phyloP scores from a whole-genome alignment of 64 coral and sea anemone genomes.

The Porites lutea region DNA sequence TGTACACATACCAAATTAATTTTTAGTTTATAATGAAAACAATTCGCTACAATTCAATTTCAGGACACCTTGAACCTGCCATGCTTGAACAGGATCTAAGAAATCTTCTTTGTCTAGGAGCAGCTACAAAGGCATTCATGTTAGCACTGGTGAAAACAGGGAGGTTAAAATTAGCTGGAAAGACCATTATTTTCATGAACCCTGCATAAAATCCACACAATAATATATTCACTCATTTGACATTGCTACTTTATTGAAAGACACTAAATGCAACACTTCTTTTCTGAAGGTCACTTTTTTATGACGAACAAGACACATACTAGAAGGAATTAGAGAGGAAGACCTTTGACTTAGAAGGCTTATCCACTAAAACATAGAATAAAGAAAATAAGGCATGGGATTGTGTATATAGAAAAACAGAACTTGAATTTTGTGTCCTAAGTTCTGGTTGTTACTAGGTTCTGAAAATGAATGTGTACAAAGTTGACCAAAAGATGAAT shows the following conservation, averaged over 20 bases:
- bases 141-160: constrained; percentile 70
- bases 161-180: constrained; percentile 65
- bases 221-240: background rate
- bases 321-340: too few species aligned
- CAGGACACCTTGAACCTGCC: constrained; percentile 5
- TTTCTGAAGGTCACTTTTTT: background rate
- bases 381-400: too few species aligned
- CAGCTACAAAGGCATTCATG: constrained; percentile 88
- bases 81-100: constrained; percentile 77
- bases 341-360: too few species aligned
- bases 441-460: too few species aligned
- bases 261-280: background rate
- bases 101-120: constrained; percentile 65
- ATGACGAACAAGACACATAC: background rate
- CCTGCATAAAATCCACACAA: background rate
- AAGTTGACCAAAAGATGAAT: too few species aligned
- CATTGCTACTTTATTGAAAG: background rate
- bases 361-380: too few species aligned
- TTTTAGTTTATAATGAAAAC: background rate
- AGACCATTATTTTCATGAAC: constrained; percentile 12
- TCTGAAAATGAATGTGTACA: too few species aligned
- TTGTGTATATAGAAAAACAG: too few species aligned
- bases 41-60: background rate
- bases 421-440: too few species aligned
- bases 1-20: too few species aligned